Percentiles rank a stretch among this genome's conserved stretches.
These are phyloP conservation scores for Heteractis magnifica DNA, from an alignment of 92 coral and sea anemone species.

Conservation along the genomic window DNA sequence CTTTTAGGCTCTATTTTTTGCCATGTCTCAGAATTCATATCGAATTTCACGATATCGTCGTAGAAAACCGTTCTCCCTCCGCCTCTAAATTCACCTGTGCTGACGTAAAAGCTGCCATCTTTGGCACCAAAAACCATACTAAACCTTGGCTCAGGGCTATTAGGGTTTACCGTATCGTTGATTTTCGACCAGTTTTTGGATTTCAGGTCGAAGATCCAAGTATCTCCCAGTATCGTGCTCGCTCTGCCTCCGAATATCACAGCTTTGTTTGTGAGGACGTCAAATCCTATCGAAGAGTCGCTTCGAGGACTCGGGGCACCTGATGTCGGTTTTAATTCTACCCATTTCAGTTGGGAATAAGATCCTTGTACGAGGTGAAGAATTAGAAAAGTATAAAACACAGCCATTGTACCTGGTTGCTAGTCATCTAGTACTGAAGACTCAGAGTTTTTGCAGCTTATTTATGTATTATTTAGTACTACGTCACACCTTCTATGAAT, in stretches of 20 bases:
- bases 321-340: conserved; percentile 35
- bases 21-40: conserved; percentile 54
- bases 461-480: too few species aligned
- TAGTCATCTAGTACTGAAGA: too few species aligned
- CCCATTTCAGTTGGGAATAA: conserved; percentile 41
- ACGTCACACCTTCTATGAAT: too few species aligned
- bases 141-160: conserved; percentile 71
- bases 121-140: conserved; percentile 86
- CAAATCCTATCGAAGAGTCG: conserved; percentile 78
- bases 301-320: conserved; percentile 64
- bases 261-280: conserved; percentile 33
- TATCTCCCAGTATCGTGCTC: conserved; percentile 44
- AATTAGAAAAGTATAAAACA: not conserved
- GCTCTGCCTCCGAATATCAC: conserved; percentile 75
- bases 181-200: conserved; percentile 56
- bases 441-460: too few species aligned
- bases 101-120: conserved; percentile 56
- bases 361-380: not conserved
- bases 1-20: conserved; percentile 51
- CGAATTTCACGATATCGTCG: conserved; percentile 66
- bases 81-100: conserved; percentile 72
- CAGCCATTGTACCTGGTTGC: not conserved
- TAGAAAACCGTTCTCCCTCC: conserved; percentile 43
- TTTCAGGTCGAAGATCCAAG: conserved; percentile 70
- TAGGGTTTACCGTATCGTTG: conserved; percentile 17